Base-by-base conservation (phyloP, 2,888 invertebrate genomes). In the Trichacis sp. region DNA sequence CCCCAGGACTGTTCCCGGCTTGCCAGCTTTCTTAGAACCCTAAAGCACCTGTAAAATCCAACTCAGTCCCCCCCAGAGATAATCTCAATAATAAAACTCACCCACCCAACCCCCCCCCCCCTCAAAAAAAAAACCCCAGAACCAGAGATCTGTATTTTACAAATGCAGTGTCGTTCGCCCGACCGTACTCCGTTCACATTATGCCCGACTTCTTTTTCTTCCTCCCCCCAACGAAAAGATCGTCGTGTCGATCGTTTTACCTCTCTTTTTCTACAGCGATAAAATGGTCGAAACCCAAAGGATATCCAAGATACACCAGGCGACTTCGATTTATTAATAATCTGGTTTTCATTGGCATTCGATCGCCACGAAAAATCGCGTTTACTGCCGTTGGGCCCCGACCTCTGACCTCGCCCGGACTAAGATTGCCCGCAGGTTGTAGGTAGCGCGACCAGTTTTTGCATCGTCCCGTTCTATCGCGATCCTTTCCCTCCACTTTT, bases 271-370 rank as follows among this genome's bases (percentile, higher is more conserved):
- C 17, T 55, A 33, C 17, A 47, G 51, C 54, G 68, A 47, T 48
- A 42, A 12, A 40, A 38, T 29, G 24, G 40, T 29, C 42, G 9
- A 36, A 42, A 47, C 18, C 14, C 45, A 40, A 12, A 29, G 40
- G 9, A 42, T 53, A 47, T 20, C 30, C 18, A 49, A 52, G 63
- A 55, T 51, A 51, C 61, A 68, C 62, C 69, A 71, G 72, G 73
- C 64, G 59, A 40, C 46, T 9, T 67, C 73, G 75, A 78, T 79
- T 78, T 77, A 78, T 78, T 78, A 78, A 79, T 79, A 77, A 79
- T 71, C 73, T 72, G 73, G 73, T 75, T 77, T 73, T 75, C 76
- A 77, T 77, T 77, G 74, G 73, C 74, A 70, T 71, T 69, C 65
- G 73, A 66, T 69, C 69, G 69, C 65, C 68, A 49, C 58, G 63